Percentiles rank a stretch among this genome's conserved stretches.
Evolutionary conservation across 2,797 vertebrate genomes (phyloP).

Genomic region (Epinephelus malabaricus): DNA sequence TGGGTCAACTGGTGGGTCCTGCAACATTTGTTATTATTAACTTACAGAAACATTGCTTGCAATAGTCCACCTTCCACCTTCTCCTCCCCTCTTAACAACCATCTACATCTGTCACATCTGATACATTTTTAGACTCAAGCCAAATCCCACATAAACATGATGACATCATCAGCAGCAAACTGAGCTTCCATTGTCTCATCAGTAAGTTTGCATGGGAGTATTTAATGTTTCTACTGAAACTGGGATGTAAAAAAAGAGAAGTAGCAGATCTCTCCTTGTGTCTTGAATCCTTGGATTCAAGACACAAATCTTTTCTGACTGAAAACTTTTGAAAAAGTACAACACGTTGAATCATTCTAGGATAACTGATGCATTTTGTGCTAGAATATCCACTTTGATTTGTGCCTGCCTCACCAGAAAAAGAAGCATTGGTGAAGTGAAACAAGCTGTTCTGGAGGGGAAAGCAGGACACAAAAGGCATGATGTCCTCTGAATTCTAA

Average conservation of each 20-base stretch:
- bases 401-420: conserved; percentile 1
- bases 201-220: conserved; percentile 1
- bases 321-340: not conserved
- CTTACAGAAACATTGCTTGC: no score
- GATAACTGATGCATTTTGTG: not conserved
- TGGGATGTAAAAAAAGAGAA: conserved; percentile 4
- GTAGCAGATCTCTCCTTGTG: not conserved
- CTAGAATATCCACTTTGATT: conserved; percentile 37
- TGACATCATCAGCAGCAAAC: conserved; percentile 31
- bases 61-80: no score
- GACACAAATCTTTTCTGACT: not conserved
- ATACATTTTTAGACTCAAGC: no score
- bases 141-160: not conserved
- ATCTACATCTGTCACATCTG: not conserved
- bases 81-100: not conserved
- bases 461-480: conserved; percentile 5
- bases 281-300: conserved; percentile 17
- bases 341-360: not conserved
- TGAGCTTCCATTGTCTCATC: conserved; percentile 15
- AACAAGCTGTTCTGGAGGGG: conserved; percentile 14
- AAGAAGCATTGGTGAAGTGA: conserved; percentile 22
- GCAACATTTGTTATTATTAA: no score
- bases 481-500: conserved; percentile 42
- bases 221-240: conserved; percentile 9
- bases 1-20: no score